Conservation (phyloP, 2,113 vertebrate genomes). For the Furnarius figulus region DNA sequence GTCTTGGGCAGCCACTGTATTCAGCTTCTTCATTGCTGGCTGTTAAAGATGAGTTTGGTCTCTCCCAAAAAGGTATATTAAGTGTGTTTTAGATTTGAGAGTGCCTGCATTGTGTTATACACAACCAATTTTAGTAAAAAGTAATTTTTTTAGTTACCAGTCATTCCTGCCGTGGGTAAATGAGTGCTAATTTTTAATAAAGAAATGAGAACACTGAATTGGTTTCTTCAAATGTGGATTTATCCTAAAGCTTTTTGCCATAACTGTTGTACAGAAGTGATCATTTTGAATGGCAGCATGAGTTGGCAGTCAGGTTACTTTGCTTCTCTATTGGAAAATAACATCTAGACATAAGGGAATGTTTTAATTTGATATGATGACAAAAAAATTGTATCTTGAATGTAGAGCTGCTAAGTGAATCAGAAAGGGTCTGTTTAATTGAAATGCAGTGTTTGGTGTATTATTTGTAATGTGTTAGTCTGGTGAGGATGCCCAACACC, state of each 20-base stretch:
- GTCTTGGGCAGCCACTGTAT: constrained; percentile 26
- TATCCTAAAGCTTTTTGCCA: neutral
- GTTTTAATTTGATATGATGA: neutral
- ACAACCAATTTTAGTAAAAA: neutral
- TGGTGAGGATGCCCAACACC: neutral
- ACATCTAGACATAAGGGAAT: neutral
- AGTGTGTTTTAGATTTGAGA: neutral
- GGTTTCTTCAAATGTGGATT: neutral
- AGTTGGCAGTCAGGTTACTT: neutral
- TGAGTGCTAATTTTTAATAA: neutral
- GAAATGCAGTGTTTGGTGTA: neutral
- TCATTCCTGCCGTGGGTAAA: fast-evolving
- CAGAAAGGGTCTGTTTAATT: neutral
- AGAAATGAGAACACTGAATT: neutral
- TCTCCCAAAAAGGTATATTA: neutral
- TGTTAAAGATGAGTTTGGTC: neutral
- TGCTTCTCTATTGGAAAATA: neutral
- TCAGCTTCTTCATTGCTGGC: neutral
- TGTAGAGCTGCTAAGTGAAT: neutral
- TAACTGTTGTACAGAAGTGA: neutral
- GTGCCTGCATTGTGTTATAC: neutral
- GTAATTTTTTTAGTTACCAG: neutral
- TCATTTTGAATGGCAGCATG: neutral
- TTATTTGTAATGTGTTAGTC: neutral
- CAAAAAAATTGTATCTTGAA: neutral